Evolutionary conservation across 2,888 invertebrate genomes (phyloP), one percentile per base, ranked within the genome.

Genomic region (Prosapia bicincta): DNA sequence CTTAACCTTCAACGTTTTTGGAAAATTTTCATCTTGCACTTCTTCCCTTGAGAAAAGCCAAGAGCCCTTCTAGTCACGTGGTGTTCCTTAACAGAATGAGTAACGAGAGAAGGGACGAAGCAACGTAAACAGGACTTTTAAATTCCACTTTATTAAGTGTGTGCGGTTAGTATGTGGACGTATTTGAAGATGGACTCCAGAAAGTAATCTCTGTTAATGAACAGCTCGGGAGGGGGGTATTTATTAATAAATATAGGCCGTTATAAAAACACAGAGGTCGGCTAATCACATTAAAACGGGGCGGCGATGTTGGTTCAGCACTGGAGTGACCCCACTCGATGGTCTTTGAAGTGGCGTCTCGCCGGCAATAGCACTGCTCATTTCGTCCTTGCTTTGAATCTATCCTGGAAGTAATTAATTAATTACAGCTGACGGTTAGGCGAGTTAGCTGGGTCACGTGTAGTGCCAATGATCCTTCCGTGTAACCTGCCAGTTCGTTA

Each of bases 211-310:
- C 6, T 54, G 20, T 54, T 54, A 54, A 54, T 54, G n/a, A 54
- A 54, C 20, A 9, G n/a, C 23, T 15, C n/a, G n/a, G n/a, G n/a
- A 69, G 26, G 26, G 26, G 9, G 9, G 65, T 66, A 69, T 76
- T 76, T 76, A 69, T 73, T 76, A 76, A 73, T 76, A 76, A 76
- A 76, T 72, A n/a, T n/a, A n/a, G n/a, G n/a, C n/a, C 70, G 26
- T n/a, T 54, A 73, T 76, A 76, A 73, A 76, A 76, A 76, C 67
- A 73, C 70, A 66, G 66, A 43, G 69, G 20, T 5, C 54, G 66
- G 73, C 43, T 76, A 76, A 76, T 76, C 69, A 76, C 54, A 70
- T 76, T 76, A 73, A 26, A 38, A 38, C n/a, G 73, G 54, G 70
- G 69, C 73, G 76, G 69, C 73, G 69, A 32, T 76, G 76, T 72